Base-by-base conservation (phyloP, 1,140 invertebrate species). In the Tyrophagus putrescentiae region DNA sequence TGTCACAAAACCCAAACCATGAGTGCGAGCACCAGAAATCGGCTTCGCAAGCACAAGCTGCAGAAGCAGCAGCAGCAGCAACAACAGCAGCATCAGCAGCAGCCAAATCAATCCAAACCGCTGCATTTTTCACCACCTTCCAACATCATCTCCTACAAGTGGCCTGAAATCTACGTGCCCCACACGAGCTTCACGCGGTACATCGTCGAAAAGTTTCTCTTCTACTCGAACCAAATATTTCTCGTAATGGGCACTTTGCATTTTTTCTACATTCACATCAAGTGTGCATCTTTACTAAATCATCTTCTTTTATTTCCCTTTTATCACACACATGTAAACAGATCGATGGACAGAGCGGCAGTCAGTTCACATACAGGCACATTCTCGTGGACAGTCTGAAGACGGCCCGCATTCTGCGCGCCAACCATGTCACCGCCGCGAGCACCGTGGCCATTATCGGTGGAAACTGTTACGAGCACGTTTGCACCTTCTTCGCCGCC, bases 91-190 rank as follows among this genome's bases (percentile, higher is more conserved):
- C n/a, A n/a, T n/a, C n/a, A n/a, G n/a, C n/a, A n/a, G n/a, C n/a
- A n/a, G n/a, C n/a, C n/a, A n/a, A n/a, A n/a, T n/a, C n/a, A n/a
- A n/a, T n/a, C n/a, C n/a, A n/a, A n/a, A n/a, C n/a, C n/a, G n/a
- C n/a, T n/a, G n/a, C n/a, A n/a, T n/a, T n/a, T n/a, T n/a, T n/a
- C n/a, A n/a, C n/a, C n/a, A n/a, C n/a, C n/a, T n/a, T 48, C 45
- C 23, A 48, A 48, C 21, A 48, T 48, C 7, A 21, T 48, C 45
- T 21, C 7, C 23, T 48, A 48, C 21, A 18, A 48, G 7, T 48
- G 45, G 45, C 45, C 45, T 9, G 7, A 48, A 18, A 48, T 48
- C 45, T 48, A 48, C 31, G 45, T 48, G 7, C 45, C 45, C 7
- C 45, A 18, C 7, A 48, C 45, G 21, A 48, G 45, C 31, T 29